phyloP scores from a whole-genome alignment of 1,140 invertebrate genomes.

The Apolygus lucorum region DNA sequence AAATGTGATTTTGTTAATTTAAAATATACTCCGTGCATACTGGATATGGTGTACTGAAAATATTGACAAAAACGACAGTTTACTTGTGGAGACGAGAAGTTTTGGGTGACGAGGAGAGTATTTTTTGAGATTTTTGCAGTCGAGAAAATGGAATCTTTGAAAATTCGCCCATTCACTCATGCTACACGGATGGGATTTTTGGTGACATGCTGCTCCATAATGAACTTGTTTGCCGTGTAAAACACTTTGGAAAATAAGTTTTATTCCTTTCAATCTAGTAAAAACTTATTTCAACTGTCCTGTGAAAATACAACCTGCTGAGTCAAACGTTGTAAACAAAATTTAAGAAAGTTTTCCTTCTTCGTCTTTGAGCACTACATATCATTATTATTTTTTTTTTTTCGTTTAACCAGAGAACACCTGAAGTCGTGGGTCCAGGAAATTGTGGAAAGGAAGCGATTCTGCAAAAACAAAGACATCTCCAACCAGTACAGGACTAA shows the following conservation, averaged over 20 bases:
- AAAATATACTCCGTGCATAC: too few species aligned
- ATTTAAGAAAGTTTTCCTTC: neutral
- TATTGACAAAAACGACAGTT: too few species aligned
- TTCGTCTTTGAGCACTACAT: neutral
- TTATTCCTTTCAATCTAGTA: neutral
- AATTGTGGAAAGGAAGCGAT: neutral
- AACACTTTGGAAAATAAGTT: neutral
- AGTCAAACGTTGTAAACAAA: neutral
- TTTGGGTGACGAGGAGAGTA: too few species aligned
- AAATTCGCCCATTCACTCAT: too few species aligned
- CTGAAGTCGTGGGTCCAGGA: slow-evolving; percentile 6
- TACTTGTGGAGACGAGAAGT: too few species aligned
- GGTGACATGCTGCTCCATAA: too few species aligned
- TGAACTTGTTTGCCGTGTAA: neutral
- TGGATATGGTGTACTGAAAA: too few species aligned
- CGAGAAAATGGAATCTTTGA: too few species aligned
- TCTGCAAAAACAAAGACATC: slow-evolving; percentile 7
- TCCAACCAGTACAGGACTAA: slow-evolving; percentile 11
- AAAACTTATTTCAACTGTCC: neutral
- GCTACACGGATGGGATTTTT: too few species aligned
- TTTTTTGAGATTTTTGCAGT: too few species aligned
- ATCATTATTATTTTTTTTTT: neutral
- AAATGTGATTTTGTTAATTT: too few species aligned
- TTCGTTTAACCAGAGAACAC: neutral
- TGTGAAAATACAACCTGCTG: neutral